Evolutionary conservation across 2,888 invertebrate genomes (phyloP).

Genomic region (Leucophenga montana): DNA sequence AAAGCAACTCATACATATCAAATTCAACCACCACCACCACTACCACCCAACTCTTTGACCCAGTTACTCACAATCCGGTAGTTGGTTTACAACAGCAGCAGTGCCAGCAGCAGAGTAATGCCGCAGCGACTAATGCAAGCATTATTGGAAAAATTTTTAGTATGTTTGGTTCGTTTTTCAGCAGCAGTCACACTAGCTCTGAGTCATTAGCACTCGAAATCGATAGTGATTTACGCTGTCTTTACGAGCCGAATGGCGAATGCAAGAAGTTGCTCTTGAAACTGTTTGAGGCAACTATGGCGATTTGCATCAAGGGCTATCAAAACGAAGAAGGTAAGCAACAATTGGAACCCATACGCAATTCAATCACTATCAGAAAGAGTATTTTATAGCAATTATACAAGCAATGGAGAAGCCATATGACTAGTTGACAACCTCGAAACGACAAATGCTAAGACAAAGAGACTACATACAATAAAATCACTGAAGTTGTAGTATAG

Average conservation of each 20-base stretch:
- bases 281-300: constrained; percentile 71
- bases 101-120: constrained; percentile 35
- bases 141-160: constrained; percentile 61
- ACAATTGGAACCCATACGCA: constrained; percentile 11
- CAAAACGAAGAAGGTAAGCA: constrained; percentile 69
- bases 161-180: constrained; percentile 66
- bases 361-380: too few relatives aligned
- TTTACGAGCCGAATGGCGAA: constrained; percentile 62
- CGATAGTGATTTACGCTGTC: constrained; percentile 55
- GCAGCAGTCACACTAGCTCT: constrained; percentile 23
- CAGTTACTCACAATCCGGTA: background rate
- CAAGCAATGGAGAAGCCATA: constrained; percentile 14
- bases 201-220: constrained; percentile 38
- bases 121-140: constrained; percentile 43
- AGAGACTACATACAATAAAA: too few relatives aligned
- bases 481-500: too few relatives aligned
- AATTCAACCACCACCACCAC: background rate
- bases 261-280: constrained; percentile 69
- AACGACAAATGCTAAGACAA: too few relatives aligned
- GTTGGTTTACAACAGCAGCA: constrained; percentile 24
- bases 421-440: constrained; percentile 22
- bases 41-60: background rate
- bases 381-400: constrained; percentile 24
- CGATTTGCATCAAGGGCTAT: constrained; percentile 69
- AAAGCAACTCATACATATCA: background rate